phyloP scores from a whole-genome alignment of 2,113 vertebrate species.

The Barnardius zonarius region DNA sequence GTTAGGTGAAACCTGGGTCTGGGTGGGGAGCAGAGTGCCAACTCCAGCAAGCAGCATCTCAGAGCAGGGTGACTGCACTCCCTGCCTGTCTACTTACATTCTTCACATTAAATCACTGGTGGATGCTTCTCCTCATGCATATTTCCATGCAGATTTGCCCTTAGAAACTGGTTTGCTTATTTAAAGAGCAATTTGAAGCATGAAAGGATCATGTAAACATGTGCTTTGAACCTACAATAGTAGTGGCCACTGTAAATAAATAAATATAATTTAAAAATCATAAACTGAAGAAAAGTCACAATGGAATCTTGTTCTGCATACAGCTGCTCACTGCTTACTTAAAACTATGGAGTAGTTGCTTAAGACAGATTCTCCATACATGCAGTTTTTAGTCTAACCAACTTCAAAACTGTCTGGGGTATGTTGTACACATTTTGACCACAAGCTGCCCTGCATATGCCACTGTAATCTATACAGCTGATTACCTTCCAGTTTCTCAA shows the following conservation, averaged over 20 bases:
- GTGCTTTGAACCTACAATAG: neutral
- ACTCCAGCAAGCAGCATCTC: neutral
- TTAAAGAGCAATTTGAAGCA: neutral
- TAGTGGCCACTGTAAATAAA: neutral
- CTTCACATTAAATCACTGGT: neutral
- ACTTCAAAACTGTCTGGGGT: neutral
- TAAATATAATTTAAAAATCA: neutral
- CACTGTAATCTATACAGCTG: slow-evolving; percentile 53
- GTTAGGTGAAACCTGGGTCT: neutral
- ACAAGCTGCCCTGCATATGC: slow-evolving; percentile 41
- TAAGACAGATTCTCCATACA: neutral
- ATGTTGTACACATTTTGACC: slow-evolving; percentile 31
- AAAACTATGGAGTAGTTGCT: neutral
- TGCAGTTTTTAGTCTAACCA: neutral
- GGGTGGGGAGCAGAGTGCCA: neutral
- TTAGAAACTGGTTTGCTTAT: neutral
- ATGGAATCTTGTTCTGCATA: neutral
- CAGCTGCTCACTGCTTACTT: neutral
- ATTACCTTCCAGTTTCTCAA: slow-evolving; percentile 42
- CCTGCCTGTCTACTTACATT: neutral
- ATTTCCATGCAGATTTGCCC: neutral
- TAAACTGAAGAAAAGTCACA: neutral
- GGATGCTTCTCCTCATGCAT: neutral
- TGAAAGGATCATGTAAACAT: neutral
- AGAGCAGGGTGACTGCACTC: neutral